Evolutionary conservation across 2,797 vertebrate genomes (phyloP).

Genomic region (Anomalospiza imberbis): DNA sequence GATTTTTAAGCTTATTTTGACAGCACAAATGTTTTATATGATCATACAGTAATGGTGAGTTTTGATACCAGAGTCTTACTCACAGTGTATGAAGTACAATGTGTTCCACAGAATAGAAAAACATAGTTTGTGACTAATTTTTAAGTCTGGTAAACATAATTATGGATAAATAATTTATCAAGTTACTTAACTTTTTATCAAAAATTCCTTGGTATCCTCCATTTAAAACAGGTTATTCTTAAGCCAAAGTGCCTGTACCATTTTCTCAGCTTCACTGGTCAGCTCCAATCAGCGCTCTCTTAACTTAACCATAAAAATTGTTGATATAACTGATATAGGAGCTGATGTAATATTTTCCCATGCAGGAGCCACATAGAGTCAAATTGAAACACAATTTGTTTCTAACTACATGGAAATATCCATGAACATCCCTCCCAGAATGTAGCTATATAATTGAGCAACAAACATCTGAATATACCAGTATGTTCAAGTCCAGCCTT

Average conservation of each 20-base stretch:
- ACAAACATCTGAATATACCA: neutral
- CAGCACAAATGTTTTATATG: neutral
- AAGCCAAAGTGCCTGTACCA: neutral
- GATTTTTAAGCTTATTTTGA: neutral
- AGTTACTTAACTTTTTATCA: neutral
- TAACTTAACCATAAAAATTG: neutral
- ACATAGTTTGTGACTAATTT: neutral
- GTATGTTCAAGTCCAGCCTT: neutral
- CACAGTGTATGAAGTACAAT: neutral
- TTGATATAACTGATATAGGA: neutral
- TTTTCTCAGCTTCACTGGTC: neutral
- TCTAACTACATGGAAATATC: neutral
- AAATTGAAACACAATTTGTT: neutral
- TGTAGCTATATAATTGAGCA: neutral
- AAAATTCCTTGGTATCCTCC: neutral
- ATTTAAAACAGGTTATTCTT: neutral
- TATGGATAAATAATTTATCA: neutral
- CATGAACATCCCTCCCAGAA: neutral
- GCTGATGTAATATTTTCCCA: neutral
- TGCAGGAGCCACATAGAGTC: neutral
- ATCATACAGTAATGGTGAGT: neutral
- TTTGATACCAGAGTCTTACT: neutral
- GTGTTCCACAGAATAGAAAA: neutral
- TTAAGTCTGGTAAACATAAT: neutral
- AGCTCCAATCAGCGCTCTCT: neutral